Evolutionary conservation across 2,113 vertebrate genomes (phyloP).

Genomic region (Oncorhynchus mykiss): DNA sequence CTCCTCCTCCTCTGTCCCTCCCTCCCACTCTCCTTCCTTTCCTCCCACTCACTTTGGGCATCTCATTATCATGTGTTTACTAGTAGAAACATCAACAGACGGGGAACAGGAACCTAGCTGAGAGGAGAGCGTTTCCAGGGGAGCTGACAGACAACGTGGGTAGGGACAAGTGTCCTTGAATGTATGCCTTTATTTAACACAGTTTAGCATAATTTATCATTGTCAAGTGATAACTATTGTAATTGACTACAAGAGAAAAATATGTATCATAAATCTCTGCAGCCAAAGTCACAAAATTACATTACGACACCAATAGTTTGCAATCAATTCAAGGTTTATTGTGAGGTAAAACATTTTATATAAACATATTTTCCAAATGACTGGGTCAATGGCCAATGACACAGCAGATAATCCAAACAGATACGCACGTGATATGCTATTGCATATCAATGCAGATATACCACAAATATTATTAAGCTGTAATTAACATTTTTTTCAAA

Average conservation of each 20-base stretch:
- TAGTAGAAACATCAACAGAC: conserved; percentile 55
- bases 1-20: conserved; percentile 16
- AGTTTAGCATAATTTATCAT: not conserved
- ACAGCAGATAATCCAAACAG: not conserved
- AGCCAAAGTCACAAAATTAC: not conserved
- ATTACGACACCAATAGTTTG: not conserved
- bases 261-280: not conserved
- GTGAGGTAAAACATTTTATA: not conserved
- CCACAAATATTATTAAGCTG: not conserved
- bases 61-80: conserved; percentile 66
- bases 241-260: not conserved
- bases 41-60: conserved; percentile 55
- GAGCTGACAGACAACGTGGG: conserved; percentile 48
- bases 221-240: not conserved
- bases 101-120: conserved; percentile 49
- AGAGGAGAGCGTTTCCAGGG: conserved; percentile 50
- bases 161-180: conserved; percentile 44
- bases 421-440: not conserved
- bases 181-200: conserved; percentile 49
- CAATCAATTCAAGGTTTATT: not conserved
- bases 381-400: not conserved
- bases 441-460: not conserved
- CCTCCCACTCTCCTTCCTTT: conserved; percentile 21
- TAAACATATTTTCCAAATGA: not conserved
- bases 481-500: not conserved